Conservation (phyloP, 92 coral and sea anemone species). For the Paragorgia papillata region DNA sequence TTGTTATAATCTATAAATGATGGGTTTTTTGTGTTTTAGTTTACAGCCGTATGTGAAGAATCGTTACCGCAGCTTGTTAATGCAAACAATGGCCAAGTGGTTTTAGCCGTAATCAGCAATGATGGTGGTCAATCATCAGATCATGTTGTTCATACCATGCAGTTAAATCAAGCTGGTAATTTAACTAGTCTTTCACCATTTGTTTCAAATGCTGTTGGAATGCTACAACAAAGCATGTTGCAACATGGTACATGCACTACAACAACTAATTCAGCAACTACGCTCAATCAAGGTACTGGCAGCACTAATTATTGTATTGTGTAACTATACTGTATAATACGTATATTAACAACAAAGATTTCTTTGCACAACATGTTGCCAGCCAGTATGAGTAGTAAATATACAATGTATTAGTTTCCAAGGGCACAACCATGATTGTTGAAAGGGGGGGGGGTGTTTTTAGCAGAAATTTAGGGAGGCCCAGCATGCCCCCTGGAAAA, state of each 20-base stretch:
- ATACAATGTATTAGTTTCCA: too few species aligned
- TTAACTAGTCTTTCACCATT: conserved; percentile 26
- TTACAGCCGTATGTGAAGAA: conserved; percentile 43
- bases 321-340: too few species aligned
- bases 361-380: too few species aligned
- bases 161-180: conserved; percentile 17
- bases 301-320: neutral
- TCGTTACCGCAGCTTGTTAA: conserved; percentile 17
- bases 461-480: too few species aligned
- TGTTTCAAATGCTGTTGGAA: conserved; percentile 22
- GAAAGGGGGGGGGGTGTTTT: too few species aligned
- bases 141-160: conserved; percentile 21
- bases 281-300: conserved; percentile 15
- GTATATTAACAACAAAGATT: too few species aligned
- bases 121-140: conserved; percentile 29
- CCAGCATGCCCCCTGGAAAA: too few species aligned
- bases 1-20: too few species aligned
- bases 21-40: too few species aligned
- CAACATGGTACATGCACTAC: neutral
- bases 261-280: neutral
- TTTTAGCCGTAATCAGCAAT: conserved; percentile 42
- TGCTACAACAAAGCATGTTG: conserved; percentile 26
- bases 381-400: too few species aligned
- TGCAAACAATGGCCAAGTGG: conserved; percentile 35
- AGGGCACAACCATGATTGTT: too few species aligned